Evolutionary conservation across 1,140 invertebrate species (phyloP), one percentile per base, ranked within the genome.

Genomic region (Drosophila ambigua): DNA sequence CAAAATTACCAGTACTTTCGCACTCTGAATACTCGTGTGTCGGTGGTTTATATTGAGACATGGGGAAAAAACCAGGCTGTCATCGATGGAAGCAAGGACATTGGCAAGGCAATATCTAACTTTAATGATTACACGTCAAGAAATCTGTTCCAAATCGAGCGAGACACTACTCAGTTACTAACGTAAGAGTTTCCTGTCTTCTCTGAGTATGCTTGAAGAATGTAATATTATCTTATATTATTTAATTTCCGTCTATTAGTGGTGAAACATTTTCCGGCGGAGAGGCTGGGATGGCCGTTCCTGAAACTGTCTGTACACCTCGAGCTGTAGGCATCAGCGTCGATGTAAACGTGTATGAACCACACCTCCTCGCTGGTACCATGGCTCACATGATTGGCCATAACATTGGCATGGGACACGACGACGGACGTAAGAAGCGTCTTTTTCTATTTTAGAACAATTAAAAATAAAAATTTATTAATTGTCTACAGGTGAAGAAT

Each of bases 321-420:
- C 97, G 97, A 92, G 96, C 98, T 1, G 96, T 98, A 2, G 98
- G 97, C 63, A 97, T 99, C 76, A 98, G 96, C 82, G 96, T 97
- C 77, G 97, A 98, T 92, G 94, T 97, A 39, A 98, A 97, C 92
- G 95, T 96, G 1, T 98, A 98, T 92, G 97, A 99, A 91, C 97
- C 97, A 1, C 98, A 99, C 93, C 94, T 99, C 13, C 93, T 98
- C 15, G 98, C 97, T 2, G 97, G 97, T 8, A 98, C 97, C 13
- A 96, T 99, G 95, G 97, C 97, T 9, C 98, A 99, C 91, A 98
- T 98, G 97, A 97, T 98, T 79, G 98, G 98, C 15, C 98, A 99
- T 87, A 99, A 98, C 92, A 96, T 99, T 72, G 98, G 98, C 90
- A 97, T 98, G 96, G 95, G 95, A 2, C 98, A 99, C 92, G 98